Percentiles rank a stretch among this genome's conserved stretches.
Evolutionary conservation across 2,113 vertebrate genomes (phyloP).

Genomic region (Asarcornis scutulata): DNA sequence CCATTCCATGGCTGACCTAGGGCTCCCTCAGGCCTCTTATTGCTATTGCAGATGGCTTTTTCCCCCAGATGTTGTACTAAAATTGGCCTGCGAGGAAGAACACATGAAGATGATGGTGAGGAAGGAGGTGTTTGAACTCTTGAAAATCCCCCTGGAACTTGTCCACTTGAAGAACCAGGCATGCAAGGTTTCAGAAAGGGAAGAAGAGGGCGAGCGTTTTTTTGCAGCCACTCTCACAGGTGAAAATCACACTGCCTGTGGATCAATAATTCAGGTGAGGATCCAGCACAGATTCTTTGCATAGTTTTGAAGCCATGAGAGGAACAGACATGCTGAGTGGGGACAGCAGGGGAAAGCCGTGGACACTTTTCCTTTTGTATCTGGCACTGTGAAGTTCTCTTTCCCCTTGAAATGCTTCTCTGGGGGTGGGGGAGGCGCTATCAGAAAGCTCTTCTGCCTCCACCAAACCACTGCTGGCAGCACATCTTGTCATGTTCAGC

Average conservation of each 20-base stretch:
- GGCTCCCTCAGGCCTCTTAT: conserved; percentile 48
- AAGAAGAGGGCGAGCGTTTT: conserved; percentile 24
- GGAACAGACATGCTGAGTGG: neutral
- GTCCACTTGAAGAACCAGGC: conserved; percentile 50
- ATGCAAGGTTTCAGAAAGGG: conserved; percentile 60
- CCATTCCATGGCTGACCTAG: neutral
- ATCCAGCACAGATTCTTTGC: neutral
- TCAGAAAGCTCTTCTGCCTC: neutral
- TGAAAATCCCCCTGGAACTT: conserved; percentile 35
- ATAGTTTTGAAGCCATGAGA: neutral
- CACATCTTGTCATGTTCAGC: neutral
- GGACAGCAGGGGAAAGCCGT: neutral
- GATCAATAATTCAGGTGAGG: conserved; percentile 65
- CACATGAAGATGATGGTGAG: conserved; percentile 73
- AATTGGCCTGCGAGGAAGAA: conserved; percentile 64
- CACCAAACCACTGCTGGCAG: neutral
- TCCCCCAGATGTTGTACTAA: conserved; percentile 63
- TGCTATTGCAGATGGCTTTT: conserved; percentile 56
- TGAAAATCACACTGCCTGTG: conserved; percentile 70
- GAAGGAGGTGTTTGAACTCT: conserved; percentile 58
- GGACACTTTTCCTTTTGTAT: neutral
- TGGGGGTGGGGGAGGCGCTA: neutral
- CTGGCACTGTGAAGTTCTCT: neutral
- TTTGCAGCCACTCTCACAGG: conserved; percentile 62
- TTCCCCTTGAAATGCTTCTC: neutral